These are phyloP conservation scores for Zygogramma bicolorata DNA, from an alignment of 2,888 invertebrate species.

Conservation along the genomic window DNA sequence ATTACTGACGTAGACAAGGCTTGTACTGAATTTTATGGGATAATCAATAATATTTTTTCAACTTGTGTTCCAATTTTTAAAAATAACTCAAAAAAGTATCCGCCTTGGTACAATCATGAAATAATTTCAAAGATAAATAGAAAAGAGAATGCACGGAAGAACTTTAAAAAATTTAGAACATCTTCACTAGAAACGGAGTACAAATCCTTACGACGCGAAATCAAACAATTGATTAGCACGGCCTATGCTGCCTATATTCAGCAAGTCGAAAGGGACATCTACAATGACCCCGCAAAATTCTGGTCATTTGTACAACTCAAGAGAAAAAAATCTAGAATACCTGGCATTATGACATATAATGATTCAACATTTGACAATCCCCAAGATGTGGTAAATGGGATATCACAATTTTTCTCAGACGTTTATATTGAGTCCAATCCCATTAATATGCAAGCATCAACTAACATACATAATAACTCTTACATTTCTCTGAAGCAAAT, in stretches of 20 bases:
- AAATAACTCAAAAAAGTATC: constrained; percentile 6
- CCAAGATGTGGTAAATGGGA: constrained; percentile 18
- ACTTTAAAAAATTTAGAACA: constrained; percentile 5
- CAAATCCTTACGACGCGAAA: neutral
- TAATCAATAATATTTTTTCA: constrained; percentile 2
- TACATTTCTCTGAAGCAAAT: constrained; percentile 3
- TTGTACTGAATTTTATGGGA: constrained; percentile 12
- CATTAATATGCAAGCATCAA: neutral
- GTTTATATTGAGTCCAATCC: constrained; percentile 6
- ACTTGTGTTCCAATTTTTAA: constrained; percentile 14
- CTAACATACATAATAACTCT: neutral
- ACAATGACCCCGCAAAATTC: constrained; percentile 11
- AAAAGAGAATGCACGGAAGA: constrained; percentile 2
- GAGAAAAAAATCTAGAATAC: constrained; percentile 12
- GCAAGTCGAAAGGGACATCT: neutral
- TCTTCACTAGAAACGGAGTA: neutral
- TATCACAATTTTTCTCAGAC: constrained; percentile 8
- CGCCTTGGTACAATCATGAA: constrained; percentile 2
- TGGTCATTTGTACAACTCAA: constrained; percentile 20
- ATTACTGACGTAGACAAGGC: neutral
- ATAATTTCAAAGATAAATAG: constrained; percentile 17
- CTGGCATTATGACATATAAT: constrained; percentile 11
- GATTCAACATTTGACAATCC: neutral
- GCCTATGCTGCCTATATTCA: constrained; percentile 10
- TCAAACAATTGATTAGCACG: constrained; percentile 10